Evolutionary conservation across 2,113 vertebrate species (phyloP).

Genomic region (Pelecanus crispus): DNA sequence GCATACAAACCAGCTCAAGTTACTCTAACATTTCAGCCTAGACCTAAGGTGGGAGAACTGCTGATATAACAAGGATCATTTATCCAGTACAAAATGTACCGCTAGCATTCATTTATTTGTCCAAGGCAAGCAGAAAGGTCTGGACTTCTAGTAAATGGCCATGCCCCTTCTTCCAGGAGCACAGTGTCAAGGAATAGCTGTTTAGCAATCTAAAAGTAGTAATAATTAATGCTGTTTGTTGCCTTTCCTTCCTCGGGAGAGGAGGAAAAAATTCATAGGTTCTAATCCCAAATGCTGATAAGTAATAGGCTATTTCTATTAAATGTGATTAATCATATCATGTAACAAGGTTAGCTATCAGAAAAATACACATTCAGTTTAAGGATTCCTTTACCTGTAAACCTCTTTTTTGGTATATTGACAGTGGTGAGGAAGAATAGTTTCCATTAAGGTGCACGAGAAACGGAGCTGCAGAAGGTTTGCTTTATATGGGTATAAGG

Average conservation of each 20-base stretch:
- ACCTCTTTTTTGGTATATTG: not conserved
- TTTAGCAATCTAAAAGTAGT: not conserved
- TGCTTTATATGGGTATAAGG: not conserved
- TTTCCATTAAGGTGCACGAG: not conserved
- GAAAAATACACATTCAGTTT: not conserved
- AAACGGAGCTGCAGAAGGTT: not conserved
- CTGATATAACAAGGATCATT: not conserved
- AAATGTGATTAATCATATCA: not conserved
- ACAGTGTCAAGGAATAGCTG: not conserved
- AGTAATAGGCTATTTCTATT: not conserved
- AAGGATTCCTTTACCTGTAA: not conserved
- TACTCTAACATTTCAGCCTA: not conserved
- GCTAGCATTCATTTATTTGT: not conserved
- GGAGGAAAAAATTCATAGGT: not conserved
- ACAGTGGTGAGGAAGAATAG: not conserved
- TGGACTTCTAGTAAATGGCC: not conserved
- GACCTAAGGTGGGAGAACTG: not conserved
- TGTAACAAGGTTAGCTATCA: not conserved
- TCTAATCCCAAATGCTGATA: not conserved
- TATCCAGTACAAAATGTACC: not conserved
- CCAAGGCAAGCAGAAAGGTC: not conserved
- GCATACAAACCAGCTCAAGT: not conserved
- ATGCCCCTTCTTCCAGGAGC: not conserved
- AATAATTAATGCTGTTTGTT: not conserved
- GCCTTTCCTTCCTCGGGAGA: not conserved